Evolutionary conservation across 2,113 vertebrate genomes (phyloP), one percentile per base, ranked within the genome.

Genomic region (Regulus satrapa): DNA sequence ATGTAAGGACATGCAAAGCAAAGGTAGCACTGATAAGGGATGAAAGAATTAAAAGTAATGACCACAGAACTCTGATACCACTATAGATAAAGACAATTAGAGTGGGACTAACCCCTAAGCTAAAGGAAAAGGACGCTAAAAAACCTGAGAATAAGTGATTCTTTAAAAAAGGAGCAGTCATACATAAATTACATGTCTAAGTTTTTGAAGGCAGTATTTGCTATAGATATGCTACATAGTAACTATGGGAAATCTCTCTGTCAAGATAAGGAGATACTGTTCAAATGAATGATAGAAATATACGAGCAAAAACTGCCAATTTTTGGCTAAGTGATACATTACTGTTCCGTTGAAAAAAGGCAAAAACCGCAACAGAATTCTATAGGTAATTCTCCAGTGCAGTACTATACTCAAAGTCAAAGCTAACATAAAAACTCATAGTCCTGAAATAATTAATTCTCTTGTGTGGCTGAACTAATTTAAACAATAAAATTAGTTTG

Each of bases 1-100:
- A 85, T 92, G 36, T 92, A 89, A 74, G 58, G 67, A 64, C 38
- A 43, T 78, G 68, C 54, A 85, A 96, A 96, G 93, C 75, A 97
- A 96, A 92, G 48, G 92, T 63, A 92, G 75, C 73, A 49, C 59
- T 92, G 96, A 94, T 95, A 97, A 96, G 51, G 67, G 40, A 84
- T 88, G 76, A 97, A 97, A 91, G 85, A 97, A 86, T 85, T 93
- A 89, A 88, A 96, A 96, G 92, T 81, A 92, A 96, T 96, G 89
- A 86, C 71, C 17, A 40, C 79, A 88, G 91, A 95, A 82, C 81
- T 85, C 56, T 76, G 94, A 95, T 86, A 95, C 16, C 67, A 51
- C 12, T 88, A 85, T 41, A 91, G 82, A 92, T 73, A 92, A 92
- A 49, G n/a, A n/a, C 54, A 58, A 43, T 62, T 80, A 80, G 64